phyloP scores from a whole-genome alignment of 2,888 invertebrate genomes.

The Drosophila helvetica region DNA sequence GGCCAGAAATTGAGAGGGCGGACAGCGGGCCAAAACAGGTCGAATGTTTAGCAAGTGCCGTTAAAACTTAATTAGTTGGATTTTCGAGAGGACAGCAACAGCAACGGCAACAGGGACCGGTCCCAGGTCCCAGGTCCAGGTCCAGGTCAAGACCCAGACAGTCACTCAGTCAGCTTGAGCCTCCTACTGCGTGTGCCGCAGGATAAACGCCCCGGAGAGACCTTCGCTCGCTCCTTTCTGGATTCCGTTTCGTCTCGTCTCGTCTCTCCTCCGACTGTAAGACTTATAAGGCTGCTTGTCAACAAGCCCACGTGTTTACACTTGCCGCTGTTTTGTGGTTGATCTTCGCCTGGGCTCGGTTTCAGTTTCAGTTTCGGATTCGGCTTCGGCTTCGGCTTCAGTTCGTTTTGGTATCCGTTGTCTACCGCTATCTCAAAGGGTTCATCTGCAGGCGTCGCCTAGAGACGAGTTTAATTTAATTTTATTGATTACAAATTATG shows the following conservation, averaged over 20 bases:
- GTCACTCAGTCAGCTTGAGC: conserved; percentile 29
- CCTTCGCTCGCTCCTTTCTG: conserved; percentile 43
- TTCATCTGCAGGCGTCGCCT: conserved; percentile 56
- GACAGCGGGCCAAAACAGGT: conserved; percentile 23
- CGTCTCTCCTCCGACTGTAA: conserved; percentile 19
- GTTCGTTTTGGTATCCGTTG: conserved; percentile 21
- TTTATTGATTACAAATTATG: conserved; percentile 80
- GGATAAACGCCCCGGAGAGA: conserved; percentile 61
- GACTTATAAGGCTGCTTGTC: conserved; percentile 5
- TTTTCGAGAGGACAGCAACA: conserved; percentile 46
- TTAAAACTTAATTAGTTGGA: conserved; percentile 75
- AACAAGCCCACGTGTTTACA: conserved; percentile 71
- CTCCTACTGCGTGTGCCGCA: conserved; percentile 72
- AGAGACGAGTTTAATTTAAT: conserved; percentile 54
- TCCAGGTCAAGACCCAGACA: conserved; percentile 9
- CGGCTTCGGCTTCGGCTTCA: too few species aligned
- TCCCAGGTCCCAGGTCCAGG: conserved; percentile 1
- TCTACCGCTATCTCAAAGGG: conserved; percentile 71
- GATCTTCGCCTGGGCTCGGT: conserved; percentile 27
- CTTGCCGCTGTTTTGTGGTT: conserved; percentile 72
- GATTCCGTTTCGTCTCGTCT: conserved; percentile 1
- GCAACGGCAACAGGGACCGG: neutral
- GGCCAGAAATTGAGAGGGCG: conserved; percentile 13
- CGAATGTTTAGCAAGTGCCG: conserved; percentile 73
- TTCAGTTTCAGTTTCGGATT: conserved; percentile 7